These are phyloP conservation scores for Diadegma fenestrale DNA, from an alignment of 2,888 invertebrate species.

Conservation along the genomic window DNA sequence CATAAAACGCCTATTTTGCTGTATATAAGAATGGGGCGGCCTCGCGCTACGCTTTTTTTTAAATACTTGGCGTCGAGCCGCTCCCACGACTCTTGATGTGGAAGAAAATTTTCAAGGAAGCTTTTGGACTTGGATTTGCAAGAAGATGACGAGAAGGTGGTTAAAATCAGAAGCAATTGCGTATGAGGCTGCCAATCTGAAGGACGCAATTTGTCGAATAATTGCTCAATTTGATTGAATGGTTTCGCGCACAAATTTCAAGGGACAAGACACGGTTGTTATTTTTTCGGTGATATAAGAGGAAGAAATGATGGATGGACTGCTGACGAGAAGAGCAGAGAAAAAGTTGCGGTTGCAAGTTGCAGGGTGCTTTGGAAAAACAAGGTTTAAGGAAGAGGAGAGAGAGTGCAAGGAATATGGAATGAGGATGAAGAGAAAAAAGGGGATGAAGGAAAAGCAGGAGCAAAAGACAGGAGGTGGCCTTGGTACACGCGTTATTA, in stretches of 20 bases:
- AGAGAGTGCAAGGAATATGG: neutral
- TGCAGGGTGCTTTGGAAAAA: constrained; percentile 11
- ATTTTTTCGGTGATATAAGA: neutral
- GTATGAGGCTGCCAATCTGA: neutral
- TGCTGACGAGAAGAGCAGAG: constrained; percentile 7
- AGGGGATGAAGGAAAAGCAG: constrained; percentile 11
- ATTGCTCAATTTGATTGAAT: constrained; percentile 24
- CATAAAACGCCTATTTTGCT: too few relatives aligned
- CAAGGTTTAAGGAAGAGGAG: constrained; percentile 1
- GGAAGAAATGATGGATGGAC: constrained; percentile 39
- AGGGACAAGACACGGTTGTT: constrained; percentile 7
- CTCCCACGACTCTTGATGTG: too few relatives aligned
- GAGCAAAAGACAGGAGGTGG: constrained; percentile 5
- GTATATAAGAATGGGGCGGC: too few relatives aligned
- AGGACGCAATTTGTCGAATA: neutral
- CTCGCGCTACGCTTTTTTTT: too few relatives aligned
- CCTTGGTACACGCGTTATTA: constrained; percentile 76
- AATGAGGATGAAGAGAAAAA: neutral
- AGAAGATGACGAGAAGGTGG: neutral
- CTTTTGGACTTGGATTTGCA: neutral
- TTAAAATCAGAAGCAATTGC: neutral
- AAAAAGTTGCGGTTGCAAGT: constrained; percentile 1
- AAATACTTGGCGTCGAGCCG: too few relatives aligned
- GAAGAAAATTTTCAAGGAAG: neutral
- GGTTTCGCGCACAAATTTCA: neutral